Base-by-base conservation (phyloP, 2,797 vertebrate species). In the Melanotaenia maccullochi region DNA sequence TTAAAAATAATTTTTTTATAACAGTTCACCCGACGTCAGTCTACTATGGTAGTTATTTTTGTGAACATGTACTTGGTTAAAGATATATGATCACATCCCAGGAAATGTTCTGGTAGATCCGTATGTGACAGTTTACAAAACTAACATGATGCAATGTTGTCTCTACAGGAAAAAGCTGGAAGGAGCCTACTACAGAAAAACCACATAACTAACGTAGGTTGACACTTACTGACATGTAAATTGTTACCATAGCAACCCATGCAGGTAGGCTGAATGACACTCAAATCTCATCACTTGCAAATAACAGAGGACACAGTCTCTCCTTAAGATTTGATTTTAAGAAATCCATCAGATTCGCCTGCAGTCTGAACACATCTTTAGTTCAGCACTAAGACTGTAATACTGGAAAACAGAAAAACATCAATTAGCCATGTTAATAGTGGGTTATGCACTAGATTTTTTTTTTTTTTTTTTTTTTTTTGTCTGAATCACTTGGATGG, bases 351-450 rank as follows among this genome's bases (percentile, higher is more conserved):
- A 24, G 28, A 33, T 5, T 54, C 56, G 36, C 5, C 38, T 42
- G 40, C 30, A 28, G 52, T 54, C 9, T 55, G 32, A 16, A 7
- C 18, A 38, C 13, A 16, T 25, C 24, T 18, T 33, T 42, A 3
- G n/a, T 58, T 71, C 40, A 57, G 35, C 20, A 52, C 9, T 24
- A 60, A 63, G 32, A 30, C 24, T 67, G 71, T 60, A 57, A 60
- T 52, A 59, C 28, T n/a, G 62, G 30, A 64, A 63, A 68, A 59
- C 44, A 51, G 66, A 58, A 58, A 64, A 54, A 67, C 59, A 69
- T 44, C 38, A 70, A 66, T 68, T 60, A 40, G 16, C 20, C 25
- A 20, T 60, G 70, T 47, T 60, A 60, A 49, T 13, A 1, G 22
- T 13, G 38, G 5, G 0, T 42, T 49, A 33, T 56, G 55, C 36